Evolutionary conservation across 2,888 invertebrate species (phyloP).

Genomic region (Agrotis puta): DNA sequence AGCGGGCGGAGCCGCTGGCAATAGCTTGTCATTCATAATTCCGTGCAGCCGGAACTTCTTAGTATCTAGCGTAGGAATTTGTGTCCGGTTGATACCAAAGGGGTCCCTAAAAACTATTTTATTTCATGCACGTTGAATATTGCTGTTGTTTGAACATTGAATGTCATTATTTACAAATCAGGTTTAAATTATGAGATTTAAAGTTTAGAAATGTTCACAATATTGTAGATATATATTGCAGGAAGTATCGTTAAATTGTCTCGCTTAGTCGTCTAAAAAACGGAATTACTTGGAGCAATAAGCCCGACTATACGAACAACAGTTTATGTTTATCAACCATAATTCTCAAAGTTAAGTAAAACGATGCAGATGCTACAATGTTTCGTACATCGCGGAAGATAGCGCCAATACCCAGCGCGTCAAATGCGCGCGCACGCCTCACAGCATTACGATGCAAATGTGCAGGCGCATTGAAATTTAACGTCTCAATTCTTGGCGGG

Average conservation of each 20-base stretch:
- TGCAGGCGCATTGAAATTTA: constrained; percentile 73
- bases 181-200: not conserved
- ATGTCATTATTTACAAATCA: not conserved
- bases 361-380: constrained; percentile 33
- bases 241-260: no score
- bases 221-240: not conserved
- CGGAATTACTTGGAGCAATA: not conserved
- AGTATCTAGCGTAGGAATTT: no score
- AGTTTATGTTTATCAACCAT: constrained; percentile 7
- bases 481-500: constrained; percentile 76
- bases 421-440: constrained; percentile 72
- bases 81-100: no score
- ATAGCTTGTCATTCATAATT: no score
- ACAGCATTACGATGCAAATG: constrained; percentile 76
- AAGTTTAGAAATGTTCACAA: not conserved
- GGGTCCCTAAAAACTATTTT: no score
- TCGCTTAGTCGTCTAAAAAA: not conserved
- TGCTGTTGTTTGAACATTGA: no score
- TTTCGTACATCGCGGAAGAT: constrained; percentile 58
- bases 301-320: constrained; percentile 12
- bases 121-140: no score
- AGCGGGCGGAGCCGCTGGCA: no score
- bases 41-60: no score
- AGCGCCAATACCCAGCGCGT: constrained; percentile 52
- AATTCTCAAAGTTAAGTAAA: constrained; percentile 11